Evolutionary conservation across 2,113 vertebrate genomes (phyloP).

Genomic region (Eublepharis macularius): DNA sequence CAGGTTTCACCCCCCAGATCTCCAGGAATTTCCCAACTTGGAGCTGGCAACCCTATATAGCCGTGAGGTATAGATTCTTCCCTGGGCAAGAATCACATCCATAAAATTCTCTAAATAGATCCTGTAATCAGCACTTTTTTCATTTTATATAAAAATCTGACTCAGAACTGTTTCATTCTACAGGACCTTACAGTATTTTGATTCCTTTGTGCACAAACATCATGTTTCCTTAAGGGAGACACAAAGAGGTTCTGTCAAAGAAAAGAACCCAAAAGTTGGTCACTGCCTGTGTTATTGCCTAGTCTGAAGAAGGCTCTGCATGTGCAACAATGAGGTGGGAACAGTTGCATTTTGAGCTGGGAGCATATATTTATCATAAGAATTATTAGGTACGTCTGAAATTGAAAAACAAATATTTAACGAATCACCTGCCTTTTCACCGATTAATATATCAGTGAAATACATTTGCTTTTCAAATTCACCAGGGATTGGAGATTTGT

Average conservation of each 20-base stretch:
- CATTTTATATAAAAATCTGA: background rate
- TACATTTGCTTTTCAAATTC: too few relatives aligned
- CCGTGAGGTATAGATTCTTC: background rate
- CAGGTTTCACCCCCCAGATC: too few relatives aligned
- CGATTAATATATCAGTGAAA: background rate
- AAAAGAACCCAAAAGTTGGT: too few relatives aligned
- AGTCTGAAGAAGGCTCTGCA: too few relatives aligned
- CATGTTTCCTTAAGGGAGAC: background rate
- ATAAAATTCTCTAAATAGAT: background rate
- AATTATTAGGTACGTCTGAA: background rate
- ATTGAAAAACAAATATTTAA: background rate
- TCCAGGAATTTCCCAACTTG: too few relatives aligned
- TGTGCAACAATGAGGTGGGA: too few relatives aligned
- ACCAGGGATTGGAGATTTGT: too few relatives aligned
- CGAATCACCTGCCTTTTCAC: background rate
- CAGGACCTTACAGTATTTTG: background rate
- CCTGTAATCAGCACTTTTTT: background rate
- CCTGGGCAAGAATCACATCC: background rate
- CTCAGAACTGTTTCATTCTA: background rate
- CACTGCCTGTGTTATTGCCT: too few relatives aligned
- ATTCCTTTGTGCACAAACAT: background rate
- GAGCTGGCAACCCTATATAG: too few relatives aligned
- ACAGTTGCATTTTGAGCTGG: too few relatives aligned
- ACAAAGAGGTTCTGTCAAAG: too few relatives aligned
- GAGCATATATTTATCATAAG: background rate